Percentiles rank a stretch among this genome's conserved stretches.
Conservation (phyloP, 2,888 invertebrate genomes). For the Drosophila paracracens region DNA sequence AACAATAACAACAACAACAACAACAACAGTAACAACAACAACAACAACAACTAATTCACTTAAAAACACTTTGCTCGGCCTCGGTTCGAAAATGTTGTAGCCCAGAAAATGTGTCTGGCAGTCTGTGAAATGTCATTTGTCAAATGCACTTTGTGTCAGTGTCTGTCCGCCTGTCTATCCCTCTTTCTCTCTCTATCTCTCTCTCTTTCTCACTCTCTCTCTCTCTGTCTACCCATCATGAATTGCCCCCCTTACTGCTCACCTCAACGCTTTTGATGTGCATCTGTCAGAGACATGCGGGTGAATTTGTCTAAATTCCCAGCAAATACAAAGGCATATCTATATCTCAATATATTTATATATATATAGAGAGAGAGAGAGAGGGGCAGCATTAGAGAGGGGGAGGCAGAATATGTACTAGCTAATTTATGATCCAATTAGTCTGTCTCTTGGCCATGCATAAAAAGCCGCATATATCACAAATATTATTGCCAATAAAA, state of each 20-base stretch:
- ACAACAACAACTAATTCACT: slow-evolving; percentile 73
- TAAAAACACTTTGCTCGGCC: slow-evolving; percentile 73
- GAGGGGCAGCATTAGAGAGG: not conserved
- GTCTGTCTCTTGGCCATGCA: slow-evolving; percentile 56
- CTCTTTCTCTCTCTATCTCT: slow-evolving; percentile 9
- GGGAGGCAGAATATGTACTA: slow-evolving; percentile 10
- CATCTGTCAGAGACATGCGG: slow-evolving; percentile 76
- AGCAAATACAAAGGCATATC: slow-evolving; percentile 12
- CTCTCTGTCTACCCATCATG: slow-evolving; percentile 20
- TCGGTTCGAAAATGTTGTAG: slow-evolving; percentile 55
- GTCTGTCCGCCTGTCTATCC: slow-evolving; percentile 21
- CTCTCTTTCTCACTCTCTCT: slow-evolving; percentile 24
- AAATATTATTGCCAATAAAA: slow-evolving; percentile 40
- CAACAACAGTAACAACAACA: not conserved
- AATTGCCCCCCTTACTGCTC: slow-evolving; percentile 10
- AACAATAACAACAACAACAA: slow-evolving; percentile 25
- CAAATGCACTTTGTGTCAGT: slow-evolving; percentile 82
- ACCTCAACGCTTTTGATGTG: slow-evolving; percentile 61
- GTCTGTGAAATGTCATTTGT: slow-evolving; percentile 83
- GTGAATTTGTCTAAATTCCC: slow-evolving; percentile 68
- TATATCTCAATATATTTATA: not conserved
- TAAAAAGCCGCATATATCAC: slow-evolving; percentile 40
- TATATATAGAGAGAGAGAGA: not conserved
- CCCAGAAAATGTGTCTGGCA: slow-evolving; percentile 73
- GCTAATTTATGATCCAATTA: slow-evolving; percentile 77